Conservation (phyloP, 2,113 vertebrate species). For the Symphodus melops region DNA sequence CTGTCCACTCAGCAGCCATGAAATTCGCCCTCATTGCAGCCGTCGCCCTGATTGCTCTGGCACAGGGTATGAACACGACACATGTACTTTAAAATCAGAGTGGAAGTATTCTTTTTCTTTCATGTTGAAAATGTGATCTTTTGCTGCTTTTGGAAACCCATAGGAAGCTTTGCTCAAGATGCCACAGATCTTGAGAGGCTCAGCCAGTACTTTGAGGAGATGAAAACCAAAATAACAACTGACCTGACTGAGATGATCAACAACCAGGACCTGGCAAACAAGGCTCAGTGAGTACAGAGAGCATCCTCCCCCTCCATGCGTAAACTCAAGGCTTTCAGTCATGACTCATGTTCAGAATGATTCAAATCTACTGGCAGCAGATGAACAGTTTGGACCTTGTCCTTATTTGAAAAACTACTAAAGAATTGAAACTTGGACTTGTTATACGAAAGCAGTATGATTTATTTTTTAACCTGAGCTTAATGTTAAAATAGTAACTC, state of each 20-base stretch:
- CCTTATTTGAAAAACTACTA: background rate
- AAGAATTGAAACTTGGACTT: too few relatives aligned
- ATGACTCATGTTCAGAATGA: background rate
- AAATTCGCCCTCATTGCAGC: slow-evolving; percentile 73
- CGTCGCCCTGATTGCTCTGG: slow-evolving; percentile 67
- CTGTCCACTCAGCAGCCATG: slow-evolving; percentile 73
- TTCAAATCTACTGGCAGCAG: background rate
- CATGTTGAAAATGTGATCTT: background rate
- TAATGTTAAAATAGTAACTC: too few relatives aligned
- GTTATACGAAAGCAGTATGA: too few relatives aligned
- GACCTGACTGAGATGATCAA: slow-evolving; percentile 40
- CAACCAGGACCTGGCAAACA: slow-evolving; percentile 47
- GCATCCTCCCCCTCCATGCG: background rate
- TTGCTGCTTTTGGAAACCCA: background rate
- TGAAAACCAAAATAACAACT: slow-evolving; percentile 58
- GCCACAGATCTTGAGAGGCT: slow-evolving; percentile 29
- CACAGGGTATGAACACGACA: slow-evolving; percentile 59
- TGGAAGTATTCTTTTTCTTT: background rate
- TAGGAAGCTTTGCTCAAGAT: slow-evolving; percentile 68
- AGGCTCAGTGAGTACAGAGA: slow-evolving; percentile 72
- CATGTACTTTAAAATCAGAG: background rate
- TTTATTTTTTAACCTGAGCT: too few relatives aligned
- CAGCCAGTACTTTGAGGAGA: slow-evolving; percentile 52
- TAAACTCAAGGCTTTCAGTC: background rate
- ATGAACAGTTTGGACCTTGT: background rate